A percentile compares a stretch with the other conserved stretches of the same genome.
These are phyloP conservation scores for Flexamia atlantica DNA, from an alignment of 2,888 invertebrate genomes.

Conservation along the genomic window DNA sequence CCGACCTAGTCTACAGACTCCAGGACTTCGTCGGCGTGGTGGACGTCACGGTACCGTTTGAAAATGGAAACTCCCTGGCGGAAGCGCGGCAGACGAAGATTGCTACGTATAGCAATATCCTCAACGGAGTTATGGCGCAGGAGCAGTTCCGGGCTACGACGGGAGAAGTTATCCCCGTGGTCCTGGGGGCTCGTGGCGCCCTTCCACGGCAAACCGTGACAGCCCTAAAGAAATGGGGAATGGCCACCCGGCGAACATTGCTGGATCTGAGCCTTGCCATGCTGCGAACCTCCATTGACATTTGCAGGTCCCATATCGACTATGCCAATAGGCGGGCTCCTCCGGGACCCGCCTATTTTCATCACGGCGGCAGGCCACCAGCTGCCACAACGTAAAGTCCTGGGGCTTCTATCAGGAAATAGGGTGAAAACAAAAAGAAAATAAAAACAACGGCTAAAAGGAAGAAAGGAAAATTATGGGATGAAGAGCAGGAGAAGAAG, in stretches of 20 bases:
- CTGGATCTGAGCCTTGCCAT: background rate
- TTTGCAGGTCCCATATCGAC: background rate
- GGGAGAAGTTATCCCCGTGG: constrained; percentile 29
- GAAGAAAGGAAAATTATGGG: too few relatives aligned
- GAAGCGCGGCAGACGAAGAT: background rate
- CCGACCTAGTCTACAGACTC: background rate
- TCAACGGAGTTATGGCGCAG: too few relatives aligned
- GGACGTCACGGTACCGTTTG: constrained; percentile 6
- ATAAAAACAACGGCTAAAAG: too few relatives aligned
- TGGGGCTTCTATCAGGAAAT: too few relatives aligned
- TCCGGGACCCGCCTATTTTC: too few relatives aligned
- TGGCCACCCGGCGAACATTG: background rate
- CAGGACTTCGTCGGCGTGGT: background rate
- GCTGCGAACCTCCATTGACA: background rate
- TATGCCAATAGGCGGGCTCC: background rate
- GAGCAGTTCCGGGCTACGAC: background rate
- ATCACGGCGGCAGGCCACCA: too few relatives aligned
- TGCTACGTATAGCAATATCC: background rate
- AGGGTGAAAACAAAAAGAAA: too few relatives aligned
- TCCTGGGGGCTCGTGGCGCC: constrained; percentile 20
- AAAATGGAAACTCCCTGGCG: background rate
- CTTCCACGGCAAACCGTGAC: background rate
- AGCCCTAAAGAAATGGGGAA: background rate
- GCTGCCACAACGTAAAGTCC: too few relatives aligned
- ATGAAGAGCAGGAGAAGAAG: too few relatives aligned